Base-by-base conservation (phyloP, 2,113 vertebrate species). In the Pardalotus punctatus region DNA sequence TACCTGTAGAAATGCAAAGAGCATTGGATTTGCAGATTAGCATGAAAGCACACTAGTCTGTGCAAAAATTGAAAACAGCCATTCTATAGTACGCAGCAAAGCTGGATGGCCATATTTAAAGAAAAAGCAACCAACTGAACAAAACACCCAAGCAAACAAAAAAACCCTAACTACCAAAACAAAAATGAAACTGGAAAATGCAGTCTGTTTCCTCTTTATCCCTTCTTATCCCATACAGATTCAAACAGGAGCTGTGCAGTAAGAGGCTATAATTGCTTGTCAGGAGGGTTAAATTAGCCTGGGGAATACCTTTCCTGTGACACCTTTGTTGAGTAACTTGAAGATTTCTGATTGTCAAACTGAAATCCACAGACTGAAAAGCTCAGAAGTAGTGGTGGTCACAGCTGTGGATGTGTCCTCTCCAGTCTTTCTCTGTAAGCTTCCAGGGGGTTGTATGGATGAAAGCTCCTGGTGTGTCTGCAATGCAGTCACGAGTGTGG, bases 401-500 rank as follows among this genome's bases (percentile, higher is more conserved):
- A 19, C 24, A 54, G 66, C 62, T 7, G 0, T n/a, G 70, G 29
- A 3, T n/a, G 31, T 5, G 2, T 77, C 47, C 54, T 67, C 45
- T 67, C 25, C 36, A 12, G 0, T 66, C 23, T 81, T 66, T 64
- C 69, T 38, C 23, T 15, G 3, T 47, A 25, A 77, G 50, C 47
- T 89, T 43, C 23, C 2, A 0, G 29, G 8, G 29, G 4, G 2
- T 6, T 86, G 29, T 66, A 13, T 0, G 8, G 56, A 48, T 29
- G 74, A 38, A 35, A 84, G 79, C 47, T 94, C 38, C 71, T 78
- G 88, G 72, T 1, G 0, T 2, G 51, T 56, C 93, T 91, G 88
- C 95, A 92, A 12, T 89, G 94, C 80, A 67, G 91, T 64, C 56
- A 23, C 86, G 67, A 92, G 40, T 1, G 42, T 54, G 72, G 24